Percentiles rank a stretch among this genome's conserved stretches.
These are phyloP conservation scores for Bothrops jararaca DNA, from an alignment of 2,113 vertebrate species.

Conservation along the genomic window DNA sequence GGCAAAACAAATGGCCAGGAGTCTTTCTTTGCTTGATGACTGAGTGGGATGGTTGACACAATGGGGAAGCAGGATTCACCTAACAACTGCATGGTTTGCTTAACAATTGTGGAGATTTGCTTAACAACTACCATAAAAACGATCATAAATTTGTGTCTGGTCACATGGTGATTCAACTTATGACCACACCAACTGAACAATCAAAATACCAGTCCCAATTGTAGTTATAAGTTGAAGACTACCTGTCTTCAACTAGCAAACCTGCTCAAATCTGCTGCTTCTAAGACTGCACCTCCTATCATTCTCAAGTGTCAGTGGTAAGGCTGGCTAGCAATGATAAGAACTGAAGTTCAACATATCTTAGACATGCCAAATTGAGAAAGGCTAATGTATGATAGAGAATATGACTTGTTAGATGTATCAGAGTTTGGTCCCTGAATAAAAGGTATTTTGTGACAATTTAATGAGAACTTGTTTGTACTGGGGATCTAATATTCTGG, in stretches of 20 bases:
- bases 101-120: too few relatives aligned
- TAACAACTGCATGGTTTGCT: too few relatives aligned
- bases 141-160: too few relatives aligned
- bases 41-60: too few relatives aligned
- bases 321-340: background rate
- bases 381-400: background rate
- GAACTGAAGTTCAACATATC: background rate
- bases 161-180: too few relatives aligned
- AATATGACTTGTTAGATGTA: background rate
- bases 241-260: background rate
- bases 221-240: background rate
- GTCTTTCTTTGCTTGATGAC: too few relatives aligned
- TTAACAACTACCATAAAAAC: too few relatives aligned
- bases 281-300: background rate
- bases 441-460: constrained; percentile 2
- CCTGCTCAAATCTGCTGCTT: background rate
- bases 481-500: background rate
- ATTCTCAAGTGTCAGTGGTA: background rate
- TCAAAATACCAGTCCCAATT: background rate
- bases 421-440: background rate
- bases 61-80: too few relatives aligned
- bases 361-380: background rate
- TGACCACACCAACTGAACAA: too few relatives aligned
- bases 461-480: background rate
- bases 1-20: too few relatives aligned